phyloP scores from a whole-genome alignment of 2,113 vertebrate species.

The Takifugu flavidus region DNA sequence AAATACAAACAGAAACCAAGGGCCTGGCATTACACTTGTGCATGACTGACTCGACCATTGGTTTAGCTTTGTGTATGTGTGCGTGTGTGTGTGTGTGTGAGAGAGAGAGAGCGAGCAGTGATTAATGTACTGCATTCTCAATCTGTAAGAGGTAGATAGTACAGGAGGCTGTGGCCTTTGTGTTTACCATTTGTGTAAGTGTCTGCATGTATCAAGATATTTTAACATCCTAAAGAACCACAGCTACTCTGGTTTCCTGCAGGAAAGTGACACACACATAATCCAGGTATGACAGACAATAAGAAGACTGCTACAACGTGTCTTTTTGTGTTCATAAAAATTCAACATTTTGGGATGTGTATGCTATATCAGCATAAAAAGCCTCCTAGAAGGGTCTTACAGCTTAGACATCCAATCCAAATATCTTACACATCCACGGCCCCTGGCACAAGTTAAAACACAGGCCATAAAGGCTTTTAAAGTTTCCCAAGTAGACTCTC shows the following conservation, averaged over 20 bases:
- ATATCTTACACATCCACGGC: too few relatives aligned
- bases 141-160: constrained; percentile 69
- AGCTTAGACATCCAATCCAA: too few relatives aligned
- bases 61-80: constrained; percentile 1
- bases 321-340: too few relatives aligned
- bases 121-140: constrained; percentile 65
- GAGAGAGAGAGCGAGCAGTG: constrained; percentile 56
- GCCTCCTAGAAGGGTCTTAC: too few relatives aligned
- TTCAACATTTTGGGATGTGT: too few relatives aligned
- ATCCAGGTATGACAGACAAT: too few relatives aligned
- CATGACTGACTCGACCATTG: constrained; percentile 33
- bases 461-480: too few relatives aligned
- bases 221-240: constrained; percentile 49
- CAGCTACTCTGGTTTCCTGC: constrained; percentile 14
- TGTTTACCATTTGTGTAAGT: constrained; percentile 66
- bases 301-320: too few relatives aligned
- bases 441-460: too few relatives aligned
- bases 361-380: too few relatives aligned
- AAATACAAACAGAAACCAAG: constrained; percentile 42
- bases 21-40: constrained; percentile 21
- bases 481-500: too few relatives aligned
- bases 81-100: constrained; percentile 16
- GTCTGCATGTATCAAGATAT: constrained; percentile 61
- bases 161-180: constrained; percentile 66
- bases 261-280: too few relatives aligned